A percentile compares a stretch with the other conserved stretches of the same genome.
Conservation (phyloP, 1,140 invertebrate species). For the Trichonephila clavipes region DNA sequence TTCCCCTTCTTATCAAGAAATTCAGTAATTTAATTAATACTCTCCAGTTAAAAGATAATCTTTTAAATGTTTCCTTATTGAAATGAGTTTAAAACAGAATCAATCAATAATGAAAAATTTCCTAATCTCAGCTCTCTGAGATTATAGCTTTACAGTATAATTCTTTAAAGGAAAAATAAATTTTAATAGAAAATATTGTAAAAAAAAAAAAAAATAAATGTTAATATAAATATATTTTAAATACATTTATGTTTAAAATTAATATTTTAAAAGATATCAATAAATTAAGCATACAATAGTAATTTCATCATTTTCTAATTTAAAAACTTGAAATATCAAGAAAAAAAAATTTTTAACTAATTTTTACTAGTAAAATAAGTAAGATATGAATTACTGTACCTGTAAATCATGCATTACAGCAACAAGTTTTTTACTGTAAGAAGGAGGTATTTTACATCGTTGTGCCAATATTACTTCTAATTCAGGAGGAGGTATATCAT, state of each 20-base stretch:
- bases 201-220: too few species aligned
- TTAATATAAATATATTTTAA: too few species aligned
- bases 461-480: slow-evolving; percentile 94
- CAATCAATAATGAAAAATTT: too few species aligned
- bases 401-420: slow-evolving; percentile 95
- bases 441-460: slow-evolving; percentile 91
- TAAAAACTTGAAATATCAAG: neutral
- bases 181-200: neutral
- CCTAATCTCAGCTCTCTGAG: too few species aligned
- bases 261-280: too few species aligned
- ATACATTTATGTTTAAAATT: too few species aligned
- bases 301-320: neutral
- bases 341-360: neutral
- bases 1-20: too few species aligned
- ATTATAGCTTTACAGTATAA: neutral
- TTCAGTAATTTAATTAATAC: too few species aligned
- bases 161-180: neutral
- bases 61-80: too few species aligned
- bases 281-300: too few species aligned
- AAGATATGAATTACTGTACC: slow-evolving; percentile 78
- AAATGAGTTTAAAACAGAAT: too few species aligned
- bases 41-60: too few species aligned
- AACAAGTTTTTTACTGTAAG: slow-evolving; percentile 96
- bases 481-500: slow-evolving; percentile 94
- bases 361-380: neutral